Percentiles rank a stretch among this genome's conserved stretches.
Evolutionary conservation across 2,113 vertebrate genomes (phyloP).

Genomic region (Caracal caracal): DNA sequence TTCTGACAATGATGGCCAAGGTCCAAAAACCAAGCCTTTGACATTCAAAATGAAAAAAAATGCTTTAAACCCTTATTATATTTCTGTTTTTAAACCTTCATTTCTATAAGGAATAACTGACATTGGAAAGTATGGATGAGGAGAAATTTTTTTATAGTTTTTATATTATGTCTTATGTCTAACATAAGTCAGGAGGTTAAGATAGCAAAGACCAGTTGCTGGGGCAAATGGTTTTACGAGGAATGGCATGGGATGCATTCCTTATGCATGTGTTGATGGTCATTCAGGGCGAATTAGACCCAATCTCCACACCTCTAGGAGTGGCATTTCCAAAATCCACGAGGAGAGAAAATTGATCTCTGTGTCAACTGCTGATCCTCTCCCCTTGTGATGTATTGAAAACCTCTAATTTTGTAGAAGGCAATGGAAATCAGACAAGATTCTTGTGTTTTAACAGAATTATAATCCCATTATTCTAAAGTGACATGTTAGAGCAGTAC

Average conservation of each 20-base stretch:
- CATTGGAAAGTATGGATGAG: background rate
- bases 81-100: constrained; percentile 3
- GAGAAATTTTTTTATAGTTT: background rate
- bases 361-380: background rate
- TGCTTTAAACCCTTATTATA: background rate
- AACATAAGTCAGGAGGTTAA: background rate
- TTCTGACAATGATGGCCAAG: background rate
- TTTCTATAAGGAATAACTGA: background rate
- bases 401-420: background rate
- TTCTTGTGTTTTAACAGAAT: background rate
- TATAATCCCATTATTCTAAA: background rate
- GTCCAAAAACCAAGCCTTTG: background rate
- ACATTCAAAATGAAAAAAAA: background rate
- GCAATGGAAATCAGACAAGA: background rate
- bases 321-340: background rate
- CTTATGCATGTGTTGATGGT: background rate
- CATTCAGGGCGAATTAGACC: background rate
- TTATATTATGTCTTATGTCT: background rate
- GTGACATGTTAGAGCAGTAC: background rate
- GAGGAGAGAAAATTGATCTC: background rate
- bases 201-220: background rate
- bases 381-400: background rate
- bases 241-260: too few relatives aligned
- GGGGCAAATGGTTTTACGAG: background rate
- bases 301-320: background rate